phyloP scores from a whole-genome alignment of 2,113 vertebrate genomes.

The Passer domesticus region DNA sequence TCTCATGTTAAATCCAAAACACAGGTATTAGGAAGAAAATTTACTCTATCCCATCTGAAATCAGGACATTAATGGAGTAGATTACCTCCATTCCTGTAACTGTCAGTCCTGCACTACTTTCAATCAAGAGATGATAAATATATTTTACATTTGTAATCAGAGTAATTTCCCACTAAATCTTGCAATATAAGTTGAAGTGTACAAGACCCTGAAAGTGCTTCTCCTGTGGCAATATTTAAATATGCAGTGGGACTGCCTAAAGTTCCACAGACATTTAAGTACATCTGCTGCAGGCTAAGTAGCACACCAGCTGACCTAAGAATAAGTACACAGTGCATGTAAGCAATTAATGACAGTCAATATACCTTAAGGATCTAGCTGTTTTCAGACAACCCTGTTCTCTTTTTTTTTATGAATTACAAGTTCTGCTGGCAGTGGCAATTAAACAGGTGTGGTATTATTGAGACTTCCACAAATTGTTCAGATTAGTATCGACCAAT shows the following conservation, averaged over 20 bases:
- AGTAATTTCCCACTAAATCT: not conserved
- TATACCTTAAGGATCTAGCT: not conserved
- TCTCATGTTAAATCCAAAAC: not conserved
- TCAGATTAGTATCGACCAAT: not conserved
- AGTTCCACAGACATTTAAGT: not conserved
- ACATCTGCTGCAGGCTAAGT: not conserved
- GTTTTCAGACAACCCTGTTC: not conserved
- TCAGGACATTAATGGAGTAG: not conserved
- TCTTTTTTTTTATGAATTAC: not conserved
- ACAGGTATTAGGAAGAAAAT: not conserved
- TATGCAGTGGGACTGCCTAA: not conserved
- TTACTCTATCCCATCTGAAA: not conserved
- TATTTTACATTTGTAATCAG: not conserved
- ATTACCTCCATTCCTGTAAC: not conserved
- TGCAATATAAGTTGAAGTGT: not conserved
- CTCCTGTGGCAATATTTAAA: not conserved
- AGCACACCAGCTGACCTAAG: not conserved
- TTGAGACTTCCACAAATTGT: not conserved
- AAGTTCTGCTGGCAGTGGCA: not conserved
- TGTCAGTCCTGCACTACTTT: not conserved
- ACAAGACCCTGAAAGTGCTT: not conserved
- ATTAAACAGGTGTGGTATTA: not conserved
- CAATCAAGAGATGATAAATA: not conserved
- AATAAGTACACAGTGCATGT: not conserved
- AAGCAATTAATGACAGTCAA: not conserved